Evolutionary conservation across 1,140 invertebrate genomes (phyloP), one percentile per base, ranked within the genome.

Genomic region (Drosophila parvula): DNA sequence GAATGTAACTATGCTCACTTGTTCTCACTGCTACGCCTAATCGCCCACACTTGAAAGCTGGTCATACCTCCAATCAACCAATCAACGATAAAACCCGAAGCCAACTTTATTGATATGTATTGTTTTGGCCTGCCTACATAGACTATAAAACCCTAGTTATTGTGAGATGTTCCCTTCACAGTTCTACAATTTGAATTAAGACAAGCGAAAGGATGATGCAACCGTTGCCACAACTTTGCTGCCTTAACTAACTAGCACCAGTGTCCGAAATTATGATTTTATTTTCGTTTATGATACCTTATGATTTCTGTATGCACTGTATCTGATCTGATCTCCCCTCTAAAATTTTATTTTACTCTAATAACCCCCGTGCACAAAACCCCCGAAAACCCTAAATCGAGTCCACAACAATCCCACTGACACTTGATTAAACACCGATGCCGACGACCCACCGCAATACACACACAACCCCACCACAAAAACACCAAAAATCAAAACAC

Each of bases 161-260:
- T 91, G 91, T 92, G 91, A 92, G 91, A 92, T 79, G 90, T 90
- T 86, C 91, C 91, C 85, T 92, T 91, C 91, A 92, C 91, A 92
- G 91, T 92, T 92, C 91, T 92, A 64, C 83, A 80, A 91, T 90
- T 81, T 79, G 67, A 80, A 74, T 53, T 48, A 68, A 51, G 51
- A 79, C 62, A 67, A 76, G 59, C 30, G 43, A 59, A 45, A 50
- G 27, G 34, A 55, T 38, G 43, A 61, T 44, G 22, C 28, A 45
- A 56, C 12, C 48, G 36, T 74, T 67, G 44, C 53, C 64, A 44
- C 41, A 38, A 28, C 32, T 68, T 51, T 74, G 60, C 62, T 74
- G 45, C 67, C 51, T 65, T 27, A 61, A 81, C 74, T 81, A 85
- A 85, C 82, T 86, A 36, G 75, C 75, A 81, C 79, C 22, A 36